Base-by-base conservation (phyloP, 2,888 invertebrate genomes). In the Oligia fasciuncula region DNA sequence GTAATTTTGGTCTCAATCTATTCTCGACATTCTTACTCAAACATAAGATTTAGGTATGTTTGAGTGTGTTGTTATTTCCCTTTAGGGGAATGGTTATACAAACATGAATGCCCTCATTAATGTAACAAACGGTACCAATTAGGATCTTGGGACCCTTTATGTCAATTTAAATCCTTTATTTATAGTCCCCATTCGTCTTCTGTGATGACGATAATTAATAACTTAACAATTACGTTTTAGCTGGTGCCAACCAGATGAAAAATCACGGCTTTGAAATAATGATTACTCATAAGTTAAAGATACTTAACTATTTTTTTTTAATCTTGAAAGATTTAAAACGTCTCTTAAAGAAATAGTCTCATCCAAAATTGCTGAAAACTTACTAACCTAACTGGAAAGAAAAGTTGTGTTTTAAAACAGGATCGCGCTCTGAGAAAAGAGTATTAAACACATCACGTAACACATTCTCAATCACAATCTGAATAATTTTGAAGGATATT, bases 41-140 rank as follows among this genome's bases (percentile, higher is more conserved):
- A 54, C 14, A 57, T 17, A 29, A 17, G n/a, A 9, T 51, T 6
- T 13, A 65, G n/a, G n/a, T n/a, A n/a, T 40, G 35, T 19, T 65
- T 19, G 11, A 40, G 40, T 62, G 9, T 63, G 35, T 35, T 35
- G 35, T 19, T 63, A 9, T 63, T 35, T 9, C 35, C 35, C 14
- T 65, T 11, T 19, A 35, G 35, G 17, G 29, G 13, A 77, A 77
- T 57, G 35, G 40, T 49, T 19, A 19, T 17, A 65, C 63, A 43
- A 57, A 49, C n/a, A 77, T 49, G 8, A 43, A 49, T 77, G 11
- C 19, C 49, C 3, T 29, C n/a, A 60, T 78, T 67, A 51, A 51
- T 51, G 23, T 67, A 49, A 79, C 49, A 68, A 79, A 78, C n/a
- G 79, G 68, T 6, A 19, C 51, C 9, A 79, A 69, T 78, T 69